Evolutionary conservation across 2,113 vertebrate genomes (phyloP), one percentile per base, ranked within the genome.

Genomic region (Cettia cetti): DNA sequence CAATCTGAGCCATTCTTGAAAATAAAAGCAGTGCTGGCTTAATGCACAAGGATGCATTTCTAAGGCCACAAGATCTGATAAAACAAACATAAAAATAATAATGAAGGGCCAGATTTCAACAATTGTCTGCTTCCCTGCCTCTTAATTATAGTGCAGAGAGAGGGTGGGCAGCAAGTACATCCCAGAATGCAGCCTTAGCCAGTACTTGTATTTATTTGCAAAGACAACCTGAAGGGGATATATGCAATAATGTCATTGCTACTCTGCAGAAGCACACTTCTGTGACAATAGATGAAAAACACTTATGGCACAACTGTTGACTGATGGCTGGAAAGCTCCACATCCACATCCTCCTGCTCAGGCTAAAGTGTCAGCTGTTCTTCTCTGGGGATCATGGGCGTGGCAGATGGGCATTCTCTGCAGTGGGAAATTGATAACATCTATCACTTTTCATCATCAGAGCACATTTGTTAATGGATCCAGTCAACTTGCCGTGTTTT

Each of bases 1-100:
- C 94, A 78, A 60, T 88, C 94, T 96, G 95, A 96, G 90, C 93
- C 94, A 81, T 86, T 94, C 71, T 52, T 88, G 39, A 85, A 87
- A 91, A 86, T 45, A 33, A 94, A 84, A 91, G 76, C 82, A 95
- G 82, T 78, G 72, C 92, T 95, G 89, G 81, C 47, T 60, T 72
- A 68, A 52, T 47, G 44, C 64, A 33, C 50, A 59, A 37, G 40
- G 82, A 45, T 92, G 86, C 71, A 59, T 82, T 86, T 80, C 63
- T 83, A 31, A 92, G 84, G 77, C 74, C 44, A 27, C 21, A 39
- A 49, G 42, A 71, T 84, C 19, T 75, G 35, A 65, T 54, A 54
- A 63, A 78, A 53, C 15, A 28, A 50, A 53, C 50, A 30, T 63
- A 33, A 76, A 86, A 68, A 27, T n/a, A 65, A 45, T 52, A 42